Conservation (phyloP, 1,140 invertebrate genomes). For the Drosophila lowei region DNA sequence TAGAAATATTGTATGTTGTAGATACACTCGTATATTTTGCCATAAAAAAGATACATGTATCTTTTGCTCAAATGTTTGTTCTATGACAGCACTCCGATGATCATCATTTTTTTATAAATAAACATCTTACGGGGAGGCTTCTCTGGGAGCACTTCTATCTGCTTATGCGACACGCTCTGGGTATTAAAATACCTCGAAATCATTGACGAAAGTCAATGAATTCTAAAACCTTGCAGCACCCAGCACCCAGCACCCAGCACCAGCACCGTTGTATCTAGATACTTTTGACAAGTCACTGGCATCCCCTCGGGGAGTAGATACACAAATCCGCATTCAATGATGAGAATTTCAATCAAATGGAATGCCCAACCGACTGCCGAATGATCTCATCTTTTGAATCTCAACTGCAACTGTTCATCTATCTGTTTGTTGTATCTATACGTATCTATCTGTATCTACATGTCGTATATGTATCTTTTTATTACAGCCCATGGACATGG, state of each 20-base stretch:
- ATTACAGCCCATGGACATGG: slow-evolving; percentile 16
- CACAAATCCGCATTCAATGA: slow-evolving; percentile 1
- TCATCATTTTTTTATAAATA: slow-evolving; percentile 13
- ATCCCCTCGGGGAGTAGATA: not conserved
- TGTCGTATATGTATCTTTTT: not conserved
- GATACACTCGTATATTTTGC: not conserved
- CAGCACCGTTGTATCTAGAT: not conserved
- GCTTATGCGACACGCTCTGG: slow-evolving; percentile 12
- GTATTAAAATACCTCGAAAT: slow-evolving; percentile 27
- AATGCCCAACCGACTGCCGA: slow-evolving; percentile 11
- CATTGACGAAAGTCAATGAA: slow-evolving; percentile 19
- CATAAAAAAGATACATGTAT: not conserved
- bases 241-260: no score
- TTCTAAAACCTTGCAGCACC: slow-evolving; percentile 3
- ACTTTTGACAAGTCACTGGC: slow-evolving; percentile 34
- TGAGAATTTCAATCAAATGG: slow-evolving; percentile 13
- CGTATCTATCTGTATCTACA: slow-evolving; percentile 9
- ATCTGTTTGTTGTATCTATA: slow-evolving; percentile 18
- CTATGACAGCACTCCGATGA: not conserved
- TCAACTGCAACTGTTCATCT: slow-evolving; percentile 9
- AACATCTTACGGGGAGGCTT: not conserved
- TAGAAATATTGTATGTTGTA: no score
- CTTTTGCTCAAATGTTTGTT: slow-evolving; percentile 1
- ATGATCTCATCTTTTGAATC: slow-evolving; percentile 25
- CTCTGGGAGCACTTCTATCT: not conserved